Base-by-base conservation (phyloP, 2,797 vertebrate species). In the Notolabrus celidotus region DNA sequence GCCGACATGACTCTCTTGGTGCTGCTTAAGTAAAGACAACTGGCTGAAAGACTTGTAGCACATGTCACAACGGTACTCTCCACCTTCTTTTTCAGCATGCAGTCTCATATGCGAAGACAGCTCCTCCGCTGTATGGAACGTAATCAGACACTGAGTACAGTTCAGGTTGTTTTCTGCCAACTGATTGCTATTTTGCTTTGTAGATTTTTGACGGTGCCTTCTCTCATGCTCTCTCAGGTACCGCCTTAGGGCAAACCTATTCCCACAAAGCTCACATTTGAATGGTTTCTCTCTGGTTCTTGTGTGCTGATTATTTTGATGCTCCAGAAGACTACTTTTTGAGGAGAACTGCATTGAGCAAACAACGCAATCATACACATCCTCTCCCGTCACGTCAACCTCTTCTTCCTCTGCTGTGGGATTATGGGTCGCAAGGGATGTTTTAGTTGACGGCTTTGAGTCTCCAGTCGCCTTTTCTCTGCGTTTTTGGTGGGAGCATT, bases 1-100 rank as follows among this genome's bases (percentile, higher is more conserved):
- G 0, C 95, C 95, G 1, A 95, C 89, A 39, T 95, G 95, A 45
- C 92, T 93, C 79, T 95, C 94, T 83, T 94, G 94, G 77, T 95
- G 95, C 54, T 84, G 86, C 47, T 82, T 86, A 11, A 95, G 88
- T 51, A 86, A 81, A 61, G 86, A 72, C 71, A 77, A 74, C 20
- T 83, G 77, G 43, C 58, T 69, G 38, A 95, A 95, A 23, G 94
- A 94, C 80, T 91, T 94, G 68, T 94, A 94, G 77, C 95, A 95
- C 95, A 95, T 95, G 64, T 95, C 94, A 59, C 95, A 95, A 16
- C 93, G 93, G 68, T 82, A 85, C 4, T 85, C 67, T 19, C 90
- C 90, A 3, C 64, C 79, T 20, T 86, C 72, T 42, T 82, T 75
- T 82, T 91, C 84, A 36, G 78, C 80, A 15, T 94, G 93, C 51